These are phyloP conservation scores for Conus betulinus DNA, from an alignment of 1,140 invertebrate species.

Conservation along the genomic window DNA sequence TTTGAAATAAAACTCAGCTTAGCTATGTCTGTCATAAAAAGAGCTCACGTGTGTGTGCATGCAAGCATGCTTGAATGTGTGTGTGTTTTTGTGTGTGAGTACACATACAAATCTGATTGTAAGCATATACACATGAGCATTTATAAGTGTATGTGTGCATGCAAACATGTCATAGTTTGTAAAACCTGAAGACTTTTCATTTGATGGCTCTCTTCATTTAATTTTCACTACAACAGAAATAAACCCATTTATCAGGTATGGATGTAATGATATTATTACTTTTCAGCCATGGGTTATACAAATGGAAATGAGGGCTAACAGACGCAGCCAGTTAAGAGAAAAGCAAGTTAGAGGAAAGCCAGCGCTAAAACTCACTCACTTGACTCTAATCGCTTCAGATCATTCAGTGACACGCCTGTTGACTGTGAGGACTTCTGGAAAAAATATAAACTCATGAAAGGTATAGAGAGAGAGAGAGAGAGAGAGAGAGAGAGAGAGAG, in stretches of 20 bases:
- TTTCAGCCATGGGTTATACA: not conserved
- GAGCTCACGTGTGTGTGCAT: not conserved
- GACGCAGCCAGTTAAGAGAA: not conserved
- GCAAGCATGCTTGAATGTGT: too few species aligned
- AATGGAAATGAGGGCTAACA: not conserved
- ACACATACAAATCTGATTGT: too few species aligned
- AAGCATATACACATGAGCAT: too few species aligned
- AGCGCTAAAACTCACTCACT: conserved; percentile 51
- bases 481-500: conserved; percentile 13
- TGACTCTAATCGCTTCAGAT: conserved; percentile 62
- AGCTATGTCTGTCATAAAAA: too few species aligned
- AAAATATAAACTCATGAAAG: not conserved
- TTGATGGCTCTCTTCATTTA: too few species aligned
- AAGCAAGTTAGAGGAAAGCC: not conserved
- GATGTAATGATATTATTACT: too few species aligned
- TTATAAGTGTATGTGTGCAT: too few species aligned
- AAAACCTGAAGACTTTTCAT: not conserved
- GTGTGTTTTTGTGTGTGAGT: too few species aligned
- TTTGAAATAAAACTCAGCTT: too few species aligned
- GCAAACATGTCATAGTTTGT: not conserved
- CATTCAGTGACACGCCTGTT: conserved; percentile 64
- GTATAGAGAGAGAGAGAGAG: not conserved
- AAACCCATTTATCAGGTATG: too few species aligned
- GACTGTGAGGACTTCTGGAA: conserved; percentile 57
- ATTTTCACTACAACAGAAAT: too few species aligned